Evolutionary conservation across 1,140 invertebrate species (phyloP), one percentile per base, ranked within the genome.

Genomic region (Hermetia illucens): DNA sequence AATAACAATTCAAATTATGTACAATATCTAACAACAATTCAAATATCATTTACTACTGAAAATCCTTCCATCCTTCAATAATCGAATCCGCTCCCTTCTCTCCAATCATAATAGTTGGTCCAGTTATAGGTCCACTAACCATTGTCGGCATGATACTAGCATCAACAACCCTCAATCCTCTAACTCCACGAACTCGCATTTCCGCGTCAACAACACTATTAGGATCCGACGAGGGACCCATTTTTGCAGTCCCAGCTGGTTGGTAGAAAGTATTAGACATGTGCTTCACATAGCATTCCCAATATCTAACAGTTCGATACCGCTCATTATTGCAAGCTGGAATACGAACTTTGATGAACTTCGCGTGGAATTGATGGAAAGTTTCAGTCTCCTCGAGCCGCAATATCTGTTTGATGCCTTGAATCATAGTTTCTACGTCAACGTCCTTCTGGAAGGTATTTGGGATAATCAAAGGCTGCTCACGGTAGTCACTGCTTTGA

Each of bases 61-160:
- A n/a, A 20, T 21, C 6, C 16, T 12, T 37, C 19, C 38, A 40
- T 16, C 71, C 70, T 37, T 73, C 53, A 46, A 72, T 73, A 29
- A 79, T 67, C 46, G 78, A 66, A 42, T 79, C 73, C 5, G 70
- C 68, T 0, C 62, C 66, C 22, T 53, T 71, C 74, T 82, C 79
- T 0, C 63, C 76, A 8, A 77, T 72, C 74, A 77, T 77, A 20
- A 49, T 42, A 12, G 41, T 44, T 0, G 48, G 43, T 8, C 44
- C 50, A 36, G 51, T 56, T 1, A 42, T 47, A 38, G 53, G 46
- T 2, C 39, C 44, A 39, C 44, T 46, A 5, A 47, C 38, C 16
- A 48, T 32, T 5, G 21, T 38, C n/a, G 53, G 53, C 43, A 56
- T 51, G 12, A 52, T 42, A 33, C 43, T 44, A 10, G 46, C 43